Base-by-base conservation (phyloP, 2,797 vertebrate species). In the Sebastes iracundus region DNA sequence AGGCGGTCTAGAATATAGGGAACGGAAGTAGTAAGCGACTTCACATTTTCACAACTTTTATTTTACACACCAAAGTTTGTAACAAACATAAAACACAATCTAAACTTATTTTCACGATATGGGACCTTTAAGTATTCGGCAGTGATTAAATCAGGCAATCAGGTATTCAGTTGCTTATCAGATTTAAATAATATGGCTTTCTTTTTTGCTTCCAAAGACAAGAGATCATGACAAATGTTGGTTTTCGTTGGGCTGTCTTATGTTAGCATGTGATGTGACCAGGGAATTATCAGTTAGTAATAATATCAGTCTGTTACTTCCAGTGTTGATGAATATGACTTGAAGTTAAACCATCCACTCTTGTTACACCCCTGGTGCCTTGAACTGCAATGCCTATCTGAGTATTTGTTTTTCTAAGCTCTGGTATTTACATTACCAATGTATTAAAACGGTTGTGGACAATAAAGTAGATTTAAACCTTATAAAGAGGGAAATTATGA, bases 331-430 rank as follows among this genome's bases (percentile, higher is more conserved):
- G 3, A 35, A 14, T 33, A 33, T 63, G 23, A 76, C 23, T 33
- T 58, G 14, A 76, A 55, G n/a, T 58, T n/a, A 55, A 68, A 70
- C 73, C 14, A 20, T 78, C 64, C 69, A 52, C 76, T 89, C 60
- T 13, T 67, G 2, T 59, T 59, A 75, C 69, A 77, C 59, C 73
- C 65, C 71, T 61, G 75, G 88, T 93, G 88, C 94, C 94, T 95
- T 93, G 38, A 79, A 85, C 66, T 85, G 33, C 73, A 79, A 81
- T 9, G 77, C 65, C 61, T 65, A 63, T 83, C 62, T 69, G 64
- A 75, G 33, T 42, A 68, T 75, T 67, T 75, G 13, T 86, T 75
- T 83, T 46, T 74, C 22, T 78, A 67, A 23, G 63, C 61, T 58
- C 23, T 68, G 68, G 20, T 78, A 16, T 78, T 75, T 58, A 18